A percentile compares a stretch with the other conserved stretches of the same genome.
Evolutionary conservation across 23 tunicate genomes (phyloP).

Genomic region (Ciona savignyi): DNA sequence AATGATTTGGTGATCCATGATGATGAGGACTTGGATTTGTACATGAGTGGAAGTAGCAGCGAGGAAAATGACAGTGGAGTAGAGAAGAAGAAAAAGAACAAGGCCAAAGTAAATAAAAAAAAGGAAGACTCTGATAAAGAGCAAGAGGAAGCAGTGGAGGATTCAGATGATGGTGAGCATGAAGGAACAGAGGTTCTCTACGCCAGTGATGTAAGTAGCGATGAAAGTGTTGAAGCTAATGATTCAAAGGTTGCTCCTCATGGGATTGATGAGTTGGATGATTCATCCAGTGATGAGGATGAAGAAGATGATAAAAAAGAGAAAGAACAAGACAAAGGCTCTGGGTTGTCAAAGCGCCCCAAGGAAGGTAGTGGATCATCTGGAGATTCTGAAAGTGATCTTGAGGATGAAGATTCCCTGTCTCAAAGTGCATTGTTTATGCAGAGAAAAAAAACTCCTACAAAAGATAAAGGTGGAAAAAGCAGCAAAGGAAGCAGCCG

Average conservation of each 20-base stretch:
- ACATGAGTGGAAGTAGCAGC: conserved; percentile 54
- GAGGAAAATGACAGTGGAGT: conserved; percentile 16
- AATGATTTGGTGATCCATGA: conserved; percentile 66
- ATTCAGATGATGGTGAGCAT: conserved; percentile 95
- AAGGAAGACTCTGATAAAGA: conserved; percentile 39
- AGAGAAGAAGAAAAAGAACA: conserved; percentile 32
- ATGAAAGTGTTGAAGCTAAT: conserved; percentile 38
- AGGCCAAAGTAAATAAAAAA: conserved; percentile 14
- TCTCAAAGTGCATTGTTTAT: conserved; percentile 68
- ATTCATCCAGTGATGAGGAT: conserved; percentile 63
- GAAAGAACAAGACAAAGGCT: conserved; percentile 11
- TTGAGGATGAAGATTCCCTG: conserved; percentile 57
- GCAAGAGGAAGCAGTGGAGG: conserved; percentile 71
- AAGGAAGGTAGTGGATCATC: conserved; percentile 37
- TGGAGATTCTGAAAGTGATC: conserved; percentile 55
- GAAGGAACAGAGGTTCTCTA: conserved; percentile 87
- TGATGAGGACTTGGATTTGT: conserved; percentile 60
- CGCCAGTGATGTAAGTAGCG: conserved; percentile 82
- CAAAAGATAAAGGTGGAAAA: conserved; percentile 40
- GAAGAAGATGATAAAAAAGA: conserved; percentile 41
- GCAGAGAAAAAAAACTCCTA: conserved; percentile 36
- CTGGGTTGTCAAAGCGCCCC: background rate
- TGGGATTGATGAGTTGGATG: conserved; percentile 65
- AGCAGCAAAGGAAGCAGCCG: conserved; percentile 27
- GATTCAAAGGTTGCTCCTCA: conserved; percentile 73